phyloP scores from a whole-genome alignment of 2,888 invertebrate species.

The Nymphalis urticae region DNA sequence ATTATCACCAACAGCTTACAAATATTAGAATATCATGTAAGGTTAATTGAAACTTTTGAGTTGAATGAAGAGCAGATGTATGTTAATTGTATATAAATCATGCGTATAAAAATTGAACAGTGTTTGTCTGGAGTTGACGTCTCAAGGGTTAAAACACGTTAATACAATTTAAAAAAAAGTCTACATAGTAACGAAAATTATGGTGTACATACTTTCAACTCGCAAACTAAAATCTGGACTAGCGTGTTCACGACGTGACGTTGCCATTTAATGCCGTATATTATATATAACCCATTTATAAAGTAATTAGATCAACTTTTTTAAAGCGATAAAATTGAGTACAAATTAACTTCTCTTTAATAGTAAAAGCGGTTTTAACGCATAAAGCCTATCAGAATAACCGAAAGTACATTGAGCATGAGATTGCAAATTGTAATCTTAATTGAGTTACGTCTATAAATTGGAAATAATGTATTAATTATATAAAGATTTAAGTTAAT shows the following conservation, averaged over 20 bases:
- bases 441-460: constrained; percentile 10
- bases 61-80: too few relatives aligned
- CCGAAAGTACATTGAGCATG: constrained; percentile 12
- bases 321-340: constrained; percentile 9
- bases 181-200: neutral
- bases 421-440: constrained; percentile 16
- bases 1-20: too few relatives aligned
- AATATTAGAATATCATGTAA: too few relatives aligned
- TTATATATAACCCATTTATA: constrained; percentile 12
- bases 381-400: constrained; percentile 9
- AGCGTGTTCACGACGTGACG: constrained; percentile 10
- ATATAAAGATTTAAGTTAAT: neutral
- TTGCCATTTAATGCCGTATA: constrained; percentile 11
- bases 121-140: too few relatives aligned
- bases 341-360: constrained; percentile 4
- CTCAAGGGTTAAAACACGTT: too few relatives aligned
- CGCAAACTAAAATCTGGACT: constrained; percentile 13
- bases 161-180: too few relatives aligned
- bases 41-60: too few relatives aligned
- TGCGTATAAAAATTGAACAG: too few relatives aligned
- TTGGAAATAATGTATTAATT: constrained; percentile 9
- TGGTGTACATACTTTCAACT: constrained; percentile 6
- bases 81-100: too few relatives aligned
- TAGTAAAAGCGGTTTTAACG: neutral
- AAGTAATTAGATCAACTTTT: constrained; percentile 13